A percentile compares a stretch with the other conserved stretches of the same genome.
phyloP scores from a whole-genome alignment of 2,113 vertebrate species.

The Colistium nudipinnis region DNA sequence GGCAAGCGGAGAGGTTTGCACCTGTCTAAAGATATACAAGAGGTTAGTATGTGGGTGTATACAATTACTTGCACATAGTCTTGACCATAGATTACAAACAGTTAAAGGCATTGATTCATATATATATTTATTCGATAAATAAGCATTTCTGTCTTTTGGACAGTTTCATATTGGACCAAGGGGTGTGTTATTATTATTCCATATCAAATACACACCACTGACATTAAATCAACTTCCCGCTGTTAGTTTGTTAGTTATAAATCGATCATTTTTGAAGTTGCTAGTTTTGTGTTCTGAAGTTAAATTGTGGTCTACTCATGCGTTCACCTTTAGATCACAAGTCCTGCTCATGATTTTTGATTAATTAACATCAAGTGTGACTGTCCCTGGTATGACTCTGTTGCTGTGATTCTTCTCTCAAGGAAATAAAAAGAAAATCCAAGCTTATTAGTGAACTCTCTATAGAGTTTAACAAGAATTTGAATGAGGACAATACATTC shows the following conservation, averaged over 20 bases:
- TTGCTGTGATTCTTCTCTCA: constrained; percentile 6
- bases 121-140: too few relatives aligned
- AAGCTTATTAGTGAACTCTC: constrained; percentile 90
- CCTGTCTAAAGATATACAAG: constrained; percentile 87
- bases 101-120: too few relatives aligned
- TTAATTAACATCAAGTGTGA: not conserved
- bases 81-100: too few relatives aligned
- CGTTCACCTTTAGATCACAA: not conserved
- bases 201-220: too few relatives aligned
- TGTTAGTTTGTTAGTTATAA: not conserved
- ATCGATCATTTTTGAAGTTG: not conserved
- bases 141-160: too few relatives aligned
- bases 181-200: too few relatives aligned
- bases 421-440: constrained; percentile 92
- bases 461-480: constrained; percentile 94
- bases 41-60: constrained; percentile 72
- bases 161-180: not conserved
- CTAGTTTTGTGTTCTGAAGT: not conserved
- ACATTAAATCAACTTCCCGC: not conserved
- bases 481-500: constrained; percentile 91
- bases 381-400: not conserved
- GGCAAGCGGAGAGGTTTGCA: constrained; percentile 92
- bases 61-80: too few relatives aligned
- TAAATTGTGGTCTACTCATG: not conserved
- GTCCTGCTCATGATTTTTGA: not conserved